Conservation (phyloP, 35 echinoderm and acorn worm genomes). For the Hemicentrotus pulcherrimus region DNA sequence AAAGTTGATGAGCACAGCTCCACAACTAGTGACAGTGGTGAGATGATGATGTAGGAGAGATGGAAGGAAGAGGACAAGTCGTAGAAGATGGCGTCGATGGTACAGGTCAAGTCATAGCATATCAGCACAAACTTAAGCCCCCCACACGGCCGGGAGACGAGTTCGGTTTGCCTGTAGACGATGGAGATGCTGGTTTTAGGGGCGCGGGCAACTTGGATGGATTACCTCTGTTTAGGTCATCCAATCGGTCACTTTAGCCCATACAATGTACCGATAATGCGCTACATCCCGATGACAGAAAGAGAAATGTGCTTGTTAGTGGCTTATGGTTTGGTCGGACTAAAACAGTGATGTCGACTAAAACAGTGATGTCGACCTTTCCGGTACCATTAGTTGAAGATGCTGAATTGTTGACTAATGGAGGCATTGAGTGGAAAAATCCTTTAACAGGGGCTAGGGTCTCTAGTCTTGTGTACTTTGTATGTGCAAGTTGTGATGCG, state of each 20-base stretch:
- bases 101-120: too few species aligned
- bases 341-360: conserved; percentile 3
- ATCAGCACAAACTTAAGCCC: too few species aligned
- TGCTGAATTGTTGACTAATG: not conserved
- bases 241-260: not conserved
- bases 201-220: not conserved
- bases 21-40: too few species aligned
- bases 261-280: conserved; percentile 38
- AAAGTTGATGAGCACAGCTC: too few species aligned
- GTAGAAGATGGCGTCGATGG: too few species aligned
- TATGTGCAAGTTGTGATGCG: not conserved
- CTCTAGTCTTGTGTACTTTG: not conserved
- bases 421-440: conserved; percentile 28
- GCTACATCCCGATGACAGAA: conserved; percentile 7
- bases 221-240: not conserved
- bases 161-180: too few species aligned
- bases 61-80: too few species aligned
- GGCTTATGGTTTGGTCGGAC: not conserved
- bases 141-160: too few species aligned
- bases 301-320: conserved; percentile 25
- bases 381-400: conserved; percentile 37
- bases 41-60: too few species aligned
- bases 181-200: too few species aligned
- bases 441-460: not conserved
- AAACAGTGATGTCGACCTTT: too few species aligned